Percentiles rank a stretch among this genome's conserved stretches.
Conservation (phyloP, 2,113 vertebrate species). For the Passer domesticus region DNA sequence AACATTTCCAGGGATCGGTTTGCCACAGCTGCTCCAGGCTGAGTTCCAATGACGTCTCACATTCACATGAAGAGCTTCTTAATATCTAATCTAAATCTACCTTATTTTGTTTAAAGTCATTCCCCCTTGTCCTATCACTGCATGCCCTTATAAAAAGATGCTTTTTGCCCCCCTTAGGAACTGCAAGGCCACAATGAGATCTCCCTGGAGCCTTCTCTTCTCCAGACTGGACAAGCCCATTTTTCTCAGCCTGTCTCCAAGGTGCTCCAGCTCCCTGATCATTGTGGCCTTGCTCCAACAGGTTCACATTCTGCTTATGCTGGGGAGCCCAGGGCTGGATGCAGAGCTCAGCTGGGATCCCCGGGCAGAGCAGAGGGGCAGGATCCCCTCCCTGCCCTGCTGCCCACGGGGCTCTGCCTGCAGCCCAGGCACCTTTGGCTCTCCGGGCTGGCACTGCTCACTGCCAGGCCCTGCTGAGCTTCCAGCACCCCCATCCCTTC, state of each 20-base stretch:
- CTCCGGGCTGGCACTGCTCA: not conserved
- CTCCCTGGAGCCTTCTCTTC: not conserved
- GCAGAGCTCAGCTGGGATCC: too few relatives aligned
- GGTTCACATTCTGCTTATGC: accelerated
- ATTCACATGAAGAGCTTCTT: too few relatives aligned
- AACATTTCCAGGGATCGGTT: not conserved
- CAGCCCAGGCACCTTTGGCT: not conserved
- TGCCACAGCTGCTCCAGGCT: not conserved
- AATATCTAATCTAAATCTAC: not conserved
- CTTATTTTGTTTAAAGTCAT: not conserved
- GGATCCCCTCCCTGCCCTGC: not conserved
- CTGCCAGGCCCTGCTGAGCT: not conserved
- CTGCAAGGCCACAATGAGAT: not conserved
- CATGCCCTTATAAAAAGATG: not conserved
- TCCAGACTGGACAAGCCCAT: not conserved
- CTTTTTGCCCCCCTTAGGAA: not conserved
- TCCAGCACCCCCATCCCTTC: not conserved
- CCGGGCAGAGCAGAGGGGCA: not conserved
- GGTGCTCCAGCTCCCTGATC: not conserved
- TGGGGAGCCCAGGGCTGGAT: not conserved
- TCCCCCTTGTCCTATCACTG: not conserved
- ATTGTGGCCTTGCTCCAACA: not conserved
- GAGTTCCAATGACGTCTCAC: not conserved
- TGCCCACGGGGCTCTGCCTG: not conserved
- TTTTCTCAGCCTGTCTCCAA: not conserved